Evolutionary conservation across 2,113 vertebrate species (phyloP).

Genomic region (Dipodomys ordii): DNA sequence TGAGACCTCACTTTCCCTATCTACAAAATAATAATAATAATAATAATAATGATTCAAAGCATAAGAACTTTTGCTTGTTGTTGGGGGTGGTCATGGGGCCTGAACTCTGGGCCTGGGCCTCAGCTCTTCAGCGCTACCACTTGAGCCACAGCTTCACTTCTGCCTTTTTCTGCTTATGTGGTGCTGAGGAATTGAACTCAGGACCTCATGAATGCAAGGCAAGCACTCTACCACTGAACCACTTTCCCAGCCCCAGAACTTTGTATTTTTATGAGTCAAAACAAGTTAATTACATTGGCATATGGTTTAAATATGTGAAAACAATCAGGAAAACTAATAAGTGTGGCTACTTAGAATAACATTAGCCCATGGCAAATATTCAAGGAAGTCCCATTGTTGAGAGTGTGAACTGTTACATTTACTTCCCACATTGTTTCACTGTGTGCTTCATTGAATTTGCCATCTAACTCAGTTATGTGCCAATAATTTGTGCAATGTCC

Average conservation of each 20-base stretch:
- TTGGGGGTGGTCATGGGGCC: too few species aligned
- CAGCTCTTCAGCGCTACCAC: too few species aligned
- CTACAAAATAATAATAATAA: too few species aligned
- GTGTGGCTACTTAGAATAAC: background rate
- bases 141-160: too few species aligned
- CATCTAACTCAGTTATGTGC: background rate
- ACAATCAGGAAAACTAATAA: background rate
- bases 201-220: too few species aligned
- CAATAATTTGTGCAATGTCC: background rate
- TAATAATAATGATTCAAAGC: background rate
- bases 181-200: too few species aligned
- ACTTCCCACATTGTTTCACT: background rate
- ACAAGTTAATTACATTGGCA: background rate
- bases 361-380: background rate
- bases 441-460: background rate
- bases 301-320: background rate
- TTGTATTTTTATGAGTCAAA: conserved; percentile 1
- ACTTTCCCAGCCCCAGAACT: too few species aligned
- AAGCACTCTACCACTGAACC: too few species aligned
- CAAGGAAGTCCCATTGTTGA: background rate
- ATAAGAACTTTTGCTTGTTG: background rate
- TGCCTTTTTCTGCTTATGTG: too few species aligned
- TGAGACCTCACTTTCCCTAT: background rate
- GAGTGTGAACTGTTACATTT: background rate
- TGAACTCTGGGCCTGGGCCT: too few species aligned